Evolutionary conservation across 2,888 invertebrate species (phyloP), one percentile per base, ranked within the genome.

Genomic region (Papilio protenor): DNA sequence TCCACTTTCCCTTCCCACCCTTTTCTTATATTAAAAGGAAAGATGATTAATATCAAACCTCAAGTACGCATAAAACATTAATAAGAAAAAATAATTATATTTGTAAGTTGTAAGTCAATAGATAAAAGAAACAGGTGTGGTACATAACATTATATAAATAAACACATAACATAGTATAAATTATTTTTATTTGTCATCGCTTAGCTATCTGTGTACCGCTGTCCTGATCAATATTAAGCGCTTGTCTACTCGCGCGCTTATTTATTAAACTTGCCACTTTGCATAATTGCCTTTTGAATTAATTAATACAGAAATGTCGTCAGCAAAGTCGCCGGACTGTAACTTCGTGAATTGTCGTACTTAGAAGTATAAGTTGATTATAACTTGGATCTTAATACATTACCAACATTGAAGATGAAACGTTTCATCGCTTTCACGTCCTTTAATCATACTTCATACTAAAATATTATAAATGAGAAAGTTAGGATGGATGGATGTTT

Each of bases 221-320:
- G 16, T 2, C 73, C 47, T 10, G 10, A 40, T 49, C 47, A 73
- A 59, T 59, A 73, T 77, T 59, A 77, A 73, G 77, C 59, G 69
- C 69, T 77, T 73, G 69, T 77, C 77, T 69, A n/a, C 52, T 70
- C 57, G 57, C 73, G 21, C 52, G 23, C 40, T 40, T 77, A 69
- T 74, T 77, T 77, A 77, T 74, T 69, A 74, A 77, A 73, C 77
- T 77, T 70, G 69, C 77, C 77, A 74, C 73, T 77, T 77, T 77
- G 77, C 77, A 73, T 74, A 77, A 77, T 59, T 73, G 77, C 77
- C 73, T 77, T 74, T 77, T 73, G 73, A 77, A 73, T 69, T 73
- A 77, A 77, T 77, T 77, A 77, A 77, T 69, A 73, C 69, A 59
- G 77, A 77, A 74, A 73, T 64, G 55, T 69, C 66, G 73, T 73